These are phyloP conservation scores for Drosophila tanythrix DNA, from an alignment of 2,888 invertebrate genomes.

Conservation along the genomic window DNA sequence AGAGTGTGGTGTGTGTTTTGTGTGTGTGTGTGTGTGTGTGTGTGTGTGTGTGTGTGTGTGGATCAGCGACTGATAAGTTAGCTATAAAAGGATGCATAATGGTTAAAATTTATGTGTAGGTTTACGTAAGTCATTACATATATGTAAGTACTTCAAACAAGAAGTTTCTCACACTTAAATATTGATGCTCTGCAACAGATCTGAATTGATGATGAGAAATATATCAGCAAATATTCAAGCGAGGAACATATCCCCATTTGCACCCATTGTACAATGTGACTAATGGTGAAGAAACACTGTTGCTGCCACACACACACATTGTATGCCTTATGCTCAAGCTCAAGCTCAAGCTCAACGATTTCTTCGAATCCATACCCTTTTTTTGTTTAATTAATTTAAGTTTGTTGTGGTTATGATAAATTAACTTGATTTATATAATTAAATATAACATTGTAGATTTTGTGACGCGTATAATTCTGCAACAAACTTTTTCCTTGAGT, in stretches of 20 bases:
- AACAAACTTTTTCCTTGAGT: not conserved
- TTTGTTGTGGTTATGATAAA: not conserved
- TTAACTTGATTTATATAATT: not conserved
- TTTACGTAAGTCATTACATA: not conserved
- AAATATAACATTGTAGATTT: not conserved
- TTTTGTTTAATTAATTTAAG: not conserved
- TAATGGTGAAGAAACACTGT: not conserved
- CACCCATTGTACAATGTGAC: not conserved
- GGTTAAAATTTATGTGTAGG: not conserved
- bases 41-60: slow-evolving; percentile 5
- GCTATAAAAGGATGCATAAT: slow-evolving; percentile 30
- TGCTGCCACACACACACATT: slow-evolving; percentile 4
- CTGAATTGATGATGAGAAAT: not conserved
- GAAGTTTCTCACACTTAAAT: not conserved
- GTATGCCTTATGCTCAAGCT: not conserved
- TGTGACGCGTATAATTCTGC: not conserved
- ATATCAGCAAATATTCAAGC: not conserved
- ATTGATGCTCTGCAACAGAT: not conserved
- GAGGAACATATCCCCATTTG: not conserved
- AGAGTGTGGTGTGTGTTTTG: not conserved
- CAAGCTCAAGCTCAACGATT: not conserved
- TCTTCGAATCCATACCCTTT: not conserved
- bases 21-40: not conserved
- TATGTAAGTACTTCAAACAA: not conserved
- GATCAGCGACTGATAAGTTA: slow-evolving; percentile 22